Conservation (phyloP, 2,888 invertebrate species). For the Aphidius colemani region DNA sequence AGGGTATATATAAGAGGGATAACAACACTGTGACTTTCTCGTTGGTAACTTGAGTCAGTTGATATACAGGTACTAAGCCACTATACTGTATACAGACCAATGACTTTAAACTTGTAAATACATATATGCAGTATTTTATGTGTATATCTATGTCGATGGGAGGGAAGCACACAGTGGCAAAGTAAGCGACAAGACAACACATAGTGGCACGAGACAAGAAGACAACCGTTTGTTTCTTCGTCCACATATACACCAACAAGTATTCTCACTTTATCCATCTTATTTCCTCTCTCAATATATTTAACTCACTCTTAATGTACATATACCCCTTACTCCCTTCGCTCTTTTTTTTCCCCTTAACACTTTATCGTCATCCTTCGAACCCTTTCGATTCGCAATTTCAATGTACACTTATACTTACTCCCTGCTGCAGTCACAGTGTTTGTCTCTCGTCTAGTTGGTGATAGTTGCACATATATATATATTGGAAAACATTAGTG, state of each 20-base stretch:
- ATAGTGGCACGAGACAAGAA: slow-evolving; percentile 18
- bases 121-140: neutral
- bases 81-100: too few species aligned
- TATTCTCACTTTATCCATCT: slow-evolving; percentile 21
- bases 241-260: slow-evolving; percentile 12
- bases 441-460: slow-evolving; percentile 23
- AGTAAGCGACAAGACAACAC: slow-evolving; percentile 15
- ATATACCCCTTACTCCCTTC: too few species aligned
- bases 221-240: slow-evolving; percentile 6
- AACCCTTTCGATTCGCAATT: neutral
- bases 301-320: too few species aligned
- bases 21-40: too few species aligned
- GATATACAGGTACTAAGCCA: too few species aligned
- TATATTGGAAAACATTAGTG: neutral
- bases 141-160: slow-evolving; percentile 6
- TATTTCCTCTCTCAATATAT: slow-evolving; percentile 12
- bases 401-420: slow-evolving; percentile 40
- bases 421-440: slow-evolving; percentile 30
- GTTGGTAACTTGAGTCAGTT: too few species aligned
- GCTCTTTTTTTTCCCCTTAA: neutral
- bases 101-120: too few species aligned
- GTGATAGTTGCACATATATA: too few species aligned
- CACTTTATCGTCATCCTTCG: neutral
- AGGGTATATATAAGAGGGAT: too few species aligned
- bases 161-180: slow-evolving; percentile 23